Evolutionary conservation across 1,140 invertebrate species (phyloP), one percentile per base, ranked within the genome.

Genomic region (Gonioctena quinquepunctata): DNA sequence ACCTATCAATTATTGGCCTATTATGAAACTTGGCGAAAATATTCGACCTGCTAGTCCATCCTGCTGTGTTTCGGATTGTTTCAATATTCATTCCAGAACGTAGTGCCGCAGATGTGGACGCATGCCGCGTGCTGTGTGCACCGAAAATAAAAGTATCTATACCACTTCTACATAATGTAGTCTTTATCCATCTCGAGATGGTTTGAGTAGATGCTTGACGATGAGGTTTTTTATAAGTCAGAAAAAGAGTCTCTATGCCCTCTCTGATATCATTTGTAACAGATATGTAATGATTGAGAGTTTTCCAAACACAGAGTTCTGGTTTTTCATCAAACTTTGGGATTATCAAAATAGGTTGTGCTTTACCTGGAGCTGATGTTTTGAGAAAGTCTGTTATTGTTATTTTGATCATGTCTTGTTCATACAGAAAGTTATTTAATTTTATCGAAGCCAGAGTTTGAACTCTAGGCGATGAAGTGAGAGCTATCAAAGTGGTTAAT

Each of bases 141-240:
- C 59, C 57, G 56, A 76, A 78, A 21, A 75, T 62, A 16, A 48
- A 27, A 16, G 68, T 75, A 66, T 78, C 74, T 11, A 78, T 66
- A 11, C 74, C 75, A 42, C 70, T 63, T 3, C 66, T 65, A 8
- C 26, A 26, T 3, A 77, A 52, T 11, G 28, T 27, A 8, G 7
- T 16, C 50, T 76, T 77, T 11, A 78, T 69, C 77, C 72, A 77
- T 8, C 73, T 63, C 33, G 69, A 70, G 25, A 78, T 73, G 2
- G 73, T 66, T 67, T 78, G 76, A 33, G 73, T 21, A 6, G 70
- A 54, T 22, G 75, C 77, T 26, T 50, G 11, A 26, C 59, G 66
- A 56, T 56, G 48, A 21, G 70, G 59, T 64, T 68, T 72, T 23
- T 56, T 72, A 64, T 56, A 16, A 27, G 66, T 72, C 27, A 72